phyloP scores from a whole-genome alignment of 2,113 vertebrate genomes.

The Castor canadensis region DNA sequence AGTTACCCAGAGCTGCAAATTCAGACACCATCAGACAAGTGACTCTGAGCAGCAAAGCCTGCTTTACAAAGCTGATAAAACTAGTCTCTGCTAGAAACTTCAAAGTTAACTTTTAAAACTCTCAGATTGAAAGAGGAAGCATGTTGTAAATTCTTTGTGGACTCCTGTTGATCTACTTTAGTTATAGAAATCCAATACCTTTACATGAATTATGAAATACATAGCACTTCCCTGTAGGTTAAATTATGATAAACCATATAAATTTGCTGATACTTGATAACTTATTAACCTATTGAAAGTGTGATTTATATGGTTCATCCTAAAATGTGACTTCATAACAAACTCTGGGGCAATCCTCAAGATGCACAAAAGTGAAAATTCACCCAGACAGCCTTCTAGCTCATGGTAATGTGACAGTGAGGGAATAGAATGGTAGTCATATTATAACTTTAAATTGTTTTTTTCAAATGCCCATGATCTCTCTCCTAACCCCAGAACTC shows the following conservation, averaged over 20 bases:
- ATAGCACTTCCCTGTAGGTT: neutral
- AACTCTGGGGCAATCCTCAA: neutral
- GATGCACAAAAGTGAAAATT: neutral
- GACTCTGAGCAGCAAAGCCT: neutral
- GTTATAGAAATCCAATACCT: neutral
- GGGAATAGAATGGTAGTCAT: neutral
- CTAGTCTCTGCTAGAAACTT: neutral
- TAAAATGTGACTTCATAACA: neutral
- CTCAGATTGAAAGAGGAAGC: neutral
- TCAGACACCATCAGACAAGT: neutral
- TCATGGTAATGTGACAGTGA: neutral
- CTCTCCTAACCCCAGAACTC: neutral
- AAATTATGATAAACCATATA: neutral
- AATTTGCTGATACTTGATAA: neutral
- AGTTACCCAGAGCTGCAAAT: constrained; percentile 35
- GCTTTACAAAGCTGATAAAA: neutral
- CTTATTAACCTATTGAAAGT: neutral
- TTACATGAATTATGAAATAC: neutral
- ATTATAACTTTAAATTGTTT: neutral
- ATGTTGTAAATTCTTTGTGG: neutral
- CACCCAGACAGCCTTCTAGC: neutral
- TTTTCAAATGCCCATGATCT: neutral
- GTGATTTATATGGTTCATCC: neutral
- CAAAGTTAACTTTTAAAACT: neutral
- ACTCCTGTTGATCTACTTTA: neutral